Evolutionary conservation across 2,888 invertebrate genomes (phyloP).

Genomic region (Xestobium rufovillosum): DNA sequence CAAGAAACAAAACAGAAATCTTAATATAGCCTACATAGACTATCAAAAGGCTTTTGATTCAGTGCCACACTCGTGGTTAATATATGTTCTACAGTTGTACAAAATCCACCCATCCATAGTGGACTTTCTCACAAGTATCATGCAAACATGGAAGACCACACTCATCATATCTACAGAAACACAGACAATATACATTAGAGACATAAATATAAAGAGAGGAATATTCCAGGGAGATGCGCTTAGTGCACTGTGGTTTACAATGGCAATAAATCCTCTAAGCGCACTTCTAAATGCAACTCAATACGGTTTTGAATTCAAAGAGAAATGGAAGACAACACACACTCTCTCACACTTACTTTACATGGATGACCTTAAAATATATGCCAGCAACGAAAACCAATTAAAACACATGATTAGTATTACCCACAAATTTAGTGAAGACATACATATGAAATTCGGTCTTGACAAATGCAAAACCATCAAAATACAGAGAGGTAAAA

Average conservation of each 20-base stretch:
- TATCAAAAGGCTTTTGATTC: constrained; percentile 15
- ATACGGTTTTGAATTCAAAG: constrained; percentile 8
- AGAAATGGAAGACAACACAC: constrained; percentile 7
- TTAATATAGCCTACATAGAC: constrained; percentile 13
- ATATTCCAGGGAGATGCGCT: constrained; percentile 19
- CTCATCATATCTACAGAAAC: no score
- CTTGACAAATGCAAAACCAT: constrained; percentile 10
- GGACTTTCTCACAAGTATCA: neutral
- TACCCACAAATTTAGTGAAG: constrained; percentile 7
- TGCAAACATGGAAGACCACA: constrained; percentile 7
- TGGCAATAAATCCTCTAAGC: constrained; percentile 16
- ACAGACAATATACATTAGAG: constrained; percentile 1
- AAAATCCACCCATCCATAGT: constrained; percentile 14
- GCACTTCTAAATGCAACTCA: constrained; percentile 11
- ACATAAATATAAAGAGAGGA: constrained; percentile 13
- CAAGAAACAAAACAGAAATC: constrained; percentile 5
- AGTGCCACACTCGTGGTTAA: constrained; percentile 7
- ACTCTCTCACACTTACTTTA: constrained; percentile 19
- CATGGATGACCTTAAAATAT: constrained; percentile 22
- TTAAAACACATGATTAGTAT: constrained; percentile 5
- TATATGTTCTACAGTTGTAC: constrained; percentile 10
- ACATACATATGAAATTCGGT: constrained; percentile 8
- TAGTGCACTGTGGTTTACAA: constrained; percentile 15
- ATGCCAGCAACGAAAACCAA: constrained; percentile 11
- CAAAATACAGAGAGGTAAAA: constrained; percentile 4